These are phyloP conservation scores for Arion vulgaris DNA, from an alignment of 1,140 invertebrate species.

Conservation along the genomic window DNA sequence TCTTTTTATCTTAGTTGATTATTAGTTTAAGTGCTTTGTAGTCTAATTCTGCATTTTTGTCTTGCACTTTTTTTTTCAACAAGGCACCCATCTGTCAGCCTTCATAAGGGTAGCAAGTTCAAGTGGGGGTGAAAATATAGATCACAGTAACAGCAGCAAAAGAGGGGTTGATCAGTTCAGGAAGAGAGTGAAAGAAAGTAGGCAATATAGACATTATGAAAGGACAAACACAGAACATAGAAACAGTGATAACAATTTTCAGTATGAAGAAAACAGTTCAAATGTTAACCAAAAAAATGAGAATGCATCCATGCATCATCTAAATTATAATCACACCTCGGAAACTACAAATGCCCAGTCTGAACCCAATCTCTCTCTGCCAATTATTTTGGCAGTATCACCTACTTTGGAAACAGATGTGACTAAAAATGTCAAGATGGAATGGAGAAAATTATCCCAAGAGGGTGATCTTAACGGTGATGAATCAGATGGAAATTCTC, in stretches of 20 bases:
- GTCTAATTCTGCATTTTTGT: not conserved
- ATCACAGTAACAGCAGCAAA: not conserved
- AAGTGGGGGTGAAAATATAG: not conserved
- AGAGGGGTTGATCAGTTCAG: not conserved
- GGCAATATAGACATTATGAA: not conserved
- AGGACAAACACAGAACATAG: not conserved
- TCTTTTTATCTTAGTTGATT: not conserved
- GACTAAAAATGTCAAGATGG: not conserved
- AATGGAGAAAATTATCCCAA: not conserved
- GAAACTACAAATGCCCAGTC: not conserved
- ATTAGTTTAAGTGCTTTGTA: not conserved
- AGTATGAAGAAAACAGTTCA: not conserved
- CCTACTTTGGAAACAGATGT: not conserved
- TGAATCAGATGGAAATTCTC: not conserved
- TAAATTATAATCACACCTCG: too few relatives aligned
- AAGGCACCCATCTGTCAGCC: not conserved
- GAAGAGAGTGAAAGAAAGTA: not conserved
- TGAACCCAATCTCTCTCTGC: not conserved
- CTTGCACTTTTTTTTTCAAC: not conserved
- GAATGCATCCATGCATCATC: too few relatives aligned
- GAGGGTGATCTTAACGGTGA: not conserved
- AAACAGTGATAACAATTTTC: not conserved
- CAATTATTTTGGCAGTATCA: not conserved
- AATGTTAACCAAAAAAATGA: not conserved
- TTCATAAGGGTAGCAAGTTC: not conserved